These are phyloP conservation scores for Chiridota heheva DNA, from an alignment of 35 echinoderm and acorn worm genomes.

Conservation along the genomic window DNA sequence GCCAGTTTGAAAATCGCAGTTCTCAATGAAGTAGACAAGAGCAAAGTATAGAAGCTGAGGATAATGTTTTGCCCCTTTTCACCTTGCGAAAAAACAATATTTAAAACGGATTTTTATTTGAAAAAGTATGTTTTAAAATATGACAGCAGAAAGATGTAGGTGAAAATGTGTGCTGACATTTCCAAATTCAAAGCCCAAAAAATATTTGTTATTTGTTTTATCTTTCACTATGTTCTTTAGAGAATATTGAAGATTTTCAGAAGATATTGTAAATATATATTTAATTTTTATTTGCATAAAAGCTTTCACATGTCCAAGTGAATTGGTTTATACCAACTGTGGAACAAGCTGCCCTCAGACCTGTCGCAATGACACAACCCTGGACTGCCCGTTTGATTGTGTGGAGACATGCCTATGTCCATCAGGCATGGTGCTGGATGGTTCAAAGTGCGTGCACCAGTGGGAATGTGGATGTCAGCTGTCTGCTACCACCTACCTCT, in stretches of 20 bases:
- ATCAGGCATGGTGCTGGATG: conserved; percentile 22
- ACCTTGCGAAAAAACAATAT: too few relatives aligned
- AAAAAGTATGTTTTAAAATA: too few relatives aligned
- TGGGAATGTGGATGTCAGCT: conserved; percentile 24
- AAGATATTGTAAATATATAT: conserved; percentile 1
- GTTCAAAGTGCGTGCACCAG: conserved; percentile 4
- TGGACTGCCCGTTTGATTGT: conserved; percentile 16
- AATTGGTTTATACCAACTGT: conserved; percentile 12
- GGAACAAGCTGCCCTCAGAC: conserved; percentile 25
- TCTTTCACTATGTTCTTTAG: too few relatives aligned
- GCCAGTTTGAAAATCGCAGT: too few relatives aligned
- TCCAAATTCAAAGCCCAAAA: not conserved
- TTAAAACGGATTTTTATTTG: too few relatives aligned
- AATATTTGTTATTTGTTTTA: too few relatives aligned
- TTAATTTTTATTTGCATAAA: not conserved
- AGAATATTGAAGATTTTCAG: too few relatives aligned
- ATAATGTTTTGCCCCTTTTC: too few relatives aligned
- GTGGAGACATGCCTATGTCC: conserved; percentile 30
- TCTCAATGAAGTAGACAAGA: too few relatives aligned
- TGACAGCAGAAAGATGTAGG: too few relatives aligned
- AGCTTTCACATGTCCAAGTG: conserved; percentile 17
- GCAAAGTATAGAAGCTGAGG: too few relatives aligned
- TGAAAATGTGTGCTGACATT: too few relatives aligned
- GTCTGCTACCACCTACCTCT: conserved; percentile 17
- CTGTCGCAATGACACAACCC: not conserved